These are phyloP conservation scores for Gymnarchus niloticus DNA, from an alignment of 2,113 vertebrate species.

Conservation along the genomic window DNA sequence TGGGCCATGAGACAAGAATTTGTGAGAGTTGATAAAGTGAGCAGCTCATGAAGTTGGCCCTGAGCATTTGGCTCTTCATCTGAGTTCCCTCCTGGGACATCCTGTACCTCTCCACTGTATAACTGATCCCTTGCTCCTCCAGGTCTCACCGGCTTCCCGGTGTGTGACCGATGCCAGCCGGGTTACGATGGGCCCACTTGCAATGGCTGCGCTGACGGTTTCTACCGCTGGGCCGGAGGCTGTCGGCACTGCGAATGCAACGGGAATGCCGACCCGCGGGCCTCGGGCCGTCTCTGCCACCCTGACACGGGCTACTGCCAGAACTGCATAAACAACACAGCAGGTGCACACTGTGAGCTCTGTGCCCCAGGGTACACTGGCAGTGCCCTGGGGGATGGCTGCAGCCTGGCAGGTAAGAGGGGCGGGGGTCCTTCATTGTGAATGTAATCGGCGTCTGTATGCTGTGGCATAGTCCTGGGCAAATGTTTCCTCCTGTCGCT, in stretches of 20 bases:
- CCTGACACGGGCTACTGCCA: slow-evolving; percentile 69
- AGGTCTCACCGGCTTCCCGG: slow-evolving; percentile 47
- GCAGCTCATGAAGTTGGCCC: no score
- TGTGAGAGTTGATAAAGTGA: no score
- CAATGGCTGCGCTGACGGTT: slow-evolving; percentile 62
- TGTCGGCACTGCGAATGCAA: slow-evolving; percentile 66
- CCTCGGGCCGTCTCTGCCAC: slow-evolving; percentile 57
- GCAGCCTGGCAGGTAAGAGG: slow-evolving; percentile 71
- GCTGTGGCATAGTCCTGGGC: no score
- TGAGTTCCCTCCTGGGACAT: no score
- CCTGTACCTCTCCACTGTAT: background rate
- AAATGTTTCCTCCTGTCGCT: no score
- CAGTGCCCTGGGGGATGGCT: slow-evolving; percentile 50
- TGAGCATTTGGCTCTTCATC: no score
- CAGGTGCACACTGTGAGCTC: slow-evolving; percentile 62
- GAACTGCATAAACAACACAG: slow-evolving; percentile 67
- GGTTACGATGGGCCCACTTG: slow-evolving; percentile 69
- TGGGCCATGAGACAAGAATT: no score
- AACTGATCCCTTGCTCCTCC: slow-evolving; percentile 29
- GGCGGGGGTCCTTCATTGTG: background rate
- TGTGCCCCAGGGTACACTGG: slow-evolving; percentile 64
- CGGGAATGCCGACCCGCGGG: slow-evolving; percentile 58
- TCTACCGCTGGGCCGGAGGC: slow-evolving; percentile 72
- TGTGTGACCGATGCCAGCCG: slow-evolving; percentile 61
- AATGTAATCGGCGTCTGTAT: no score